Conservation (phyloP, 2,797 vertebrate genomes). For the Oophaga sylvatica region DNA sequence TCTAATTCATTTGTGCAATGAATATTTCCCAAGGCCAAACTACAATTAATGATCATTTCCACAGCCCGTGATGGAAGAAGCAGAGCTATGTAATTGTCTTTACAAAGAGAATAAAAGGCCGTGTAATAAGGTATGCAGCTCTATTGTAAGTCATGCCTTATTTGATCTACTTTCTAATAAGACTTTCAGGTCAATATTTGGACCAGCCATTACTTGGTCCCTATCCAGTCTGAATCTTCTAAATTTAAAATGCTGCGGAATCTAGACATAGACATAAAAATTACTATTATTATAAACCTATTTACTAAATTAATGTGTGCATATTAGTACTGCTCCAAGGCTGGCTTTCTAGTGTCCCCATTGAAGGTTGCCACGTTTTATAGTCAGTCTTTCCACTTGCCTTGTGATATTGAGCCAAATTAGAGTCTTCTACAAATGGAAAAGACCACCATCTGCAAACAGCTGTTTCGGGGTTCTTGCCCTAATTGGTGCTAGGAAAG, state of each 20-base stretch:
- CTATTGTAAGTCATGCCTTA: not conserved
- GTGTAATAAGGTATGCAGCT: not conserved
- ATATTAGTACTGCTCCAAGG: too few relatives aligned
- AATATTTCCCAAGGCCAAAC: constrained; percentile 19
- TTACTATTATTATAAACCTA: too few relatives aligned
- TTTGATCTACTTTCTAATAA: not conserved
- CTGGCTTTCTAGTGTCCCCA: too few relatives aligned
- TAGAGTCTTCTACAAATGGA: too few relatives aligned
- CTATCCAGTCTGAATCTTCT: not conserved
- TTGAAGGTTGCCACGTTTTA: too few relatives aligned
- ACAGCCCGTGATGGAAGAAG: not conserved
- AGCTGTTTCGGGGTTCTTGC: too few relatives aligned
- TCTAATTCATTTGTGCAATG: constrained; percentile 11
- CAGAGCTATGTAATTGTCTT: not conserved
- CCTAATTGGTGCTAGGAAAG: too few relatives aligned
- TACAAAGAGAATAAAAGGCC: constrained; percentile 7
- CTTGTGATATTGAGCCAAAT: too few relatives aligned
- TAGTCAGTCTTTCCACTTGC: too few relatives aligned
- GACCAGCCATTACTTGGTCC: not conserved
- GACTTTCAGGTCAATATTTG: not conserved
- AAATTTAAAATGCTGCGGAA: not conserved
- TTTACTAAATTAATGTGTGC: too few relatives aligned
- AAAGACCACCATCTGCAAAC: too few relatives aligned
- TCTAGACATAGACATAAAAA: too few relatives aligned
- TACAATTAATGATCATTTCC: not conserved